Evolutionary conservation across 2,888 invertebrate genomes (phyloP).

Genomic region (Cetonia aurata): DNA sequence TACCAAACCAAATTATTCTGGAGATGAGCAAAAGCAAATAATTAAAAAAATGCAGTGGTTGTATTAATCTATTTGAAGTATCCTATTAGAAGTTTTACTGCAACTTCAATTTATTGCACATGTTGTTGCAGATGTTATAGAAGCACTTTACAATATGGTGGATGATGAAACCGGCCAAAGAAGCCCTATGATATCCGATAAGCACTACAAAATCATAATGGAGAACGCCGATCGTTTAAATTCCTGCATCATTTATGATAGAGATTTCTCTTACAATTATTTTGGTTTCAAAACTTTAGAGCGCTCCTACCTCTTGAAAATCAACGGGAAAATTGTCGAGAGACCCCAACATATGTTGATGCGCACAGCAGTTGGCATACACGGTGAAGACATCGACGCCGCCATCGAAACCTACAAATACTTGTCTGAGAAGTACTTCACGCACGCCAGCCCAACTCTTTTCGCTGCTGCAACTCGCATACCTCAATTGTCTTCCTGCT

Average conservation of each 20-base stretch:
- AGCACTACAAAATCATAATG: constrained; percentile 84
- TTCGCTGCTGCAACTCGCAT: constrained; percentile 93
- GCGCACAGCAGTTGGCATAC: constrained; percentile 97
- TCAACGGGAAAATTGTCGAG: constrained; percentile 92
- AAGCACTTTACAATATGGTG: constrained; percentile 83
- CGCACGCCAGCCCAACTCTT: constrained; percentile 97
- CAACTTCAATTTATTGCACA: too few relatives aligned
- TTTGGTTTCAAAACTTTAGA: constrained; percentile 99
- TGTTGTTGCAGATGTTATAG: constrained; percentile 86
- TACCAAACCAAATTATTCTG: not conserved
- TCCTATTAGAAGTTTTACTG: not conserved
- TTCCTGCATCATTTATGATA: constrained; percentile 95
- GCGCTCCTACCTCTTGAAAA: constrained; percentile 92
- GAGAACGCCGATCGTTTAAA: constrained; percentile 91
- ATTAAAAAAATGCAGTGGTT: too few relatives aligned
- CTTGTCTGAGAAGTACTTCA: constrained; percentile 93
- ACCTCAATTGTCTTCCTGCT: constrained; percentile 96
- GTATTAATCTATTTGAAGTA: too few relatives aligned
- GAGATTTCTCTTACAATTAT: constrained; percentile 97
- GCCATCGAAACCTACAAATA: constrained; percentile 97
- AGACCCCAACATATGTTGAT: constrained; percentile 99
- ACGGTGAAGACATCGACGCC: constrained; percentile 91
- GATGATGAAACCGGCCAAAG: constrained; percentile 79
- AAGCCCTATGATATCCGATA: constrained; percentile 89
- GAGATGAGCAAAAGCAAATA: too few relatives aligned